Evolutionary conservation across 2,797 vertebrate genomes (phyloP), one percentile per base, ranked within the genome.

Genomic region (Enteromius anoplus): DNA sequence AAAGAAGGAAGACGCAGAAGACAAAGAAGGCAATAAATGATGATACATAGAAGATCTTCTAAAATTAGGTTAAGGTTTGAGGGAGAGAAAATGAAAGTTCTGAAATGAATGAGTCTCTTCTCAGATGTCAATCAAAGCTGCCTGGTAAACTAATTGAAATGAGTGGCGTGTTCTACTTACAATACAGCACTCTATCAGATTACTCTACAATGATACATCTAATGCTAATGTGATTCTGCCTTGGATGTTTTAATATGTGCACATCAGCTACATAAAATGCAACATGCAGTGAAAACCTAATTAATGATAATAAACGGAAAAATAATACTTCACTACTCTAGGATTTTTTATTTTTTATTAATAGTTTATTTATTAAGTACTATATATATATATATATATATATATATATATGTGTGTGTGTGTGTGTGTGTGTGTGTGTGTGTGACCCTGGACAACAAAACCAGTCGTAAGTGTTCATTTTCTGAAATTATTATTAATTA

Each of bases 161-260:
- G 45, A 70, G 65, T 76, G 58, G 68, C 62, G 21, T 82, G 51
- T 79, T 66, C 66, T 80, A 75, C 79, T 78, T 64, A 78, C 73
- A 80, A 80, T 79, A 55, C 68, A 75, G 82, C 17, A 79, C 73
- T 77, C 80, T 60, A 68, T 85, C 84, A 81, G 81, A 89, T 85
- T 85, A 75, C 84, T 88, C 85, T 71, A 69, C 62, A 82, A 82
- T 70, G 32, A 72, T 34, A 26, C 65, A 86, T 91, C 77, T 88
- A 86, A 88, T 85, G 72, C 87, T 91, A 85, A 89, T 89, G 85
- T 34, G 69, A 29, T 78, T 69, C 76, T 47, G 84, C 72, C 68
- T 65, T 69, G 49, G 58, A 82, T 42, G 64, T 55, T 71, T 84
- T 75, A 89, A 90, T 87, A 88, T 85, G 86, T 84, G 86, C 86